Evolutionary conservation across 2,888 invertebrate genomes (phyloP).

Genomic region (Leptogaster cylindrica): DNA sequence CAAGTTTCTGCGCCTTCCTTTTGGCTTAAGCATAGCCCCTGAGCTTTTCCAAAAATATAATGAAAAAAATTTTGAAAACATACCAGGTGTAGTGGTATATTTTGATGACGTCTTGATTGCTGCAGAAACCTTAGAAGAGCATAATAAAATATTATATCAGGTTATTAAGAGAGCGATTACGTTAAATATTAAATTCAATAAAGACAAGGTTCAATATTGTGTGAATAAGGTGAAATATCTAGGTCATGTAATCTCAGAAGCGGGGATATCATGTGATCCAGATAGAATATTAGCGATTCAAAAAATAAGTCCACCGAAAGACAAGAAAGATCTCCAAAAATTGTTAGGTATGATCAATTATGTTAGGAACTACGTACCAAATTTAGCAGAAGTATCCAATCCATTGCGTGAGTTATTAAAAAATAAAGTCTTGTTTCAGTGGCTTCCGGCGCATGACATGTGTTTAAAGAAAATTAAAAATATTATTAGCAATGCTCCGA

Average conservation of each 20-base stretch:
- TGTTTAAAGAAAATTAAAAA: background rate
- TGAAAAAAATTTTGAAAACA: constrained; percentile 49
- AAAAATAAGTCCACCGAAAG: background rate
- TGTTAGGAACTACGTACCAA: too few relatives aligned
- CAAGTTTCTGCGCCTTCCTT: constrained; percentile 48
- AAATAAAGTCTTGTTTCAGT: background rate
- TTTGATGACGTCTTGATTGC: constrained; percentile 51
- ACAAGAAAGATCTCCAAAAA: constrained; percentile 43
- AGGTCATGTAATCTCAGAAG: constrained; percentile 46
- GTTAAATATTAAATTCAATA: constrained; percentile 53
- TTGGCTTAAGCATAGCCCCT: constrained; percentile 49
- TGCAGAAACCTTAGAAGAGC: constrained; percentile 43
- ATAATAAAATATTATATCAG: constrained; percentile 48
- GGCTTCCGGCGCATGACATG: constrained; percentile 1
- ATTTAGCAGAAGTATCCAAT: too few relatives aligned
- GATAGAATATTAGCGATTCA: constrained; percentile 40
- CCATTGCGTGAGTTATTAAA: constrained; percentile 9
- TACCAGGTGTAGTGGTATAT: constrained; percentile 52
- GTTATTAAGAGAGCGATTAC: constrained; percentile 50
- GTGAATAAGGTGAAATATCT: constrained; percentile 51
- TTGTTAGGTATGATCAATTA: constrained; percentile 46
- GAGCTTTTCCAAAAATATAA: constrained; percentile 50
- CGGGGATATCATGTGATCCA: constrained; percentile 42
- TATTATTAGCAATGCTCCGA: background rate
- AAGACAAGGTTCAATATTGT: constrained; percentile 45